Base-by-base conservation (phyloP, 2,797 vertebrate species). In the Manis pentadactyla region DNA sequence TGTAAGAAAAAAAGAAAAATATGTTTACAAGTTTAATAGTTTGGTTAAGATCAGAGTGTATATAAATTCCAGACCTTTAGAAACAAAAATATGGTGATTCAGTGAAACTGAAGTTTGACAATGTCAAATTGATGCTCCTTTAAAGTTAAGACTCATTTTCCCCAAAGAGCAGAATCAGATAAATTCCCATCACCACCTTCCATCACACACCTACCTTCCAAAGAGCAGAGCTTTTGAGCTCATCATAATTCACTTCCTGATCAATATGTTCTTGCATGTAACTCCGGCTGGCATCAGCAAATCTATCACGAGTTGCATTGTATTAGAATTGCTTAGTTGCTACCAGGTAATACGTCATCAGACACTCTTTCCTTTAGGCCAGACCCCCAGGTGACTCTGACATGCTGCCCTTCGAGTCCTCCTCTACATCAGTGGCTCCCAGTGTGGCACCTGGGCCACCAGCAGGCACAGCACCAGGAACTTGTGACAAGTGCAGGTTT, bases 11-110 rank as follows among this genome's bases (percentile, higher is more conserved):
- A 34, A 87, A 68, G 68, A 93, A 96, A 96, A 91, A 87, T 57
- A 90, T 42, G 15, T 93, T 95, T 97, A 78, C 81, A 75, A 87
- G 73, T 92, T 93, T 46, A 87, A 86, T 29, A 2, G 0, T 95
- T 94, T 95, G 34, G 82, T 91, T 92, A 75, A 88, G 83, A 96
- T 90, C 55, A 68, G 84, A 82, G 90, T 51, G 4, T 79, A 75
- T 87, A 75, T 73, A 93, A 93, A 96, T 93, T 64, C 73, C 63
- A 81, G 73, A 88, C 29, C 69, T n/a, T n/a, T 74, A 77, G 91
- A 92, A 92, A 69, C 90, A 66, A 93, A 97, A 96, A 88, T 59
- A 39, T 0, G 71, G 27, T 90, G 57, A 83, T 39, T 86, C 90
- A 91, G 77, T 92, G 49, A 92, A 87, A 37, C 31, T 12, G 19